A percentile compares a stretch with the other conserved stretches of the same genome.
phyloP scores from a whole-genome alignment of 2,113 vertebrate genomes.

The Ctenodactylus gundi region DNA sequence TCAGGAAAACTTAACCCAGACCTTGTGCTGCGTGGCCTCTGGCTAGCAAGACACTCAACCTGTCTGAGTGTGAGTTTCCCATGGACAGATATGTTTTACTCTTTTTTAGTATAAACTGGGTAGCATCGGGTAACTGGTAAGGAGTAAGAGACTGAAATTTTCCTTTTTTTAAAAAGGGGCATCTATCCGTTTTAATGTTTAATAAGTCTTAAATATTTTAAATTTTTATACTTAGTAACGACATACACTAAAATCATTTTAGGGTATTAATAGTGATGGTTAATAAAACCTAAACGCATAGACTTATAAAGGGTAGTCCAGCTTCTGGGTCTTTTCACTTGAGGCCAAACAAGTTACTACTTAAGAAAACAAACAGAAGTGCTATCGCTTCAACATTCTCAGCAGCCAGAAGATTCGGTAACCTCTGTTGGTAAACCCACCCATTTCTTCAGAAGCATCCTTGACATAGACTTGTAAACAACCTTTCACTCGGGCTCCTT shows the following conservation, averaged over 20 bases:
- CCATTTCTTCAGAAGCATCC: not conserved
- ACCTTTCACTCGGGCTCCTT: no score
- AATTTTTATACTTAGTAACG: not conserved
- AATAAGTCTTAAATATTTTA: not conserved
- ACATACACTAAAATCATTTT: not conserved
- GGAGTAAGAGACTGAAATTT: not conserved
- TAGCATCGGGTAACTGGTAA: not conserved
- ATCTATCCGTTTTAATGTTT: not conserved
- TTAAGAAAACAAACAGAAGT: not conserved
- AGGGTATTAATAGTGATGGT: not conserved
- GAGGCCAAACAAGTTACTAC: not conserved
- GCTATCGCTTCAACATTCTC: not conserved
- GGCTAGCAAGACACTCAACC: not conserved
- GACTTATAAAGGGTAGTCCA: not conserved
- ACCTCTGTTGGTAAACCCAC: not conserved
- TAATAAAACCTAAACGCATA: not conserved
- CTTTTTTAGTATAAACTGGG: not conserved
- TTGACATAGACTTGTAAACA: no score
- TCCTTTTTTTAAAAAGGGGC: not conserved
- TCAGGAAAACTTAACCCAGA: not conserved
- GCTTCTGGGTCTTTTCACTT: not conserved
- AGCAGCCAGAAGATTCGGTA: not conserved
- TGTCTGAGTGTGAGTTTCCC: conserved; percentile 3
- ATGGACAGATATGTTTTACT: not conserved
- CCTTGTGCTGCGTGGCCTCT: not conserved